A percentile compares a stretch with the other conserved stretches of the same genome.
These are phyloP conservation scores for Prolemur simus DNA, from an alignment of 2,113 vertebrate genomes.

Conservation along the genomic window DNA sequence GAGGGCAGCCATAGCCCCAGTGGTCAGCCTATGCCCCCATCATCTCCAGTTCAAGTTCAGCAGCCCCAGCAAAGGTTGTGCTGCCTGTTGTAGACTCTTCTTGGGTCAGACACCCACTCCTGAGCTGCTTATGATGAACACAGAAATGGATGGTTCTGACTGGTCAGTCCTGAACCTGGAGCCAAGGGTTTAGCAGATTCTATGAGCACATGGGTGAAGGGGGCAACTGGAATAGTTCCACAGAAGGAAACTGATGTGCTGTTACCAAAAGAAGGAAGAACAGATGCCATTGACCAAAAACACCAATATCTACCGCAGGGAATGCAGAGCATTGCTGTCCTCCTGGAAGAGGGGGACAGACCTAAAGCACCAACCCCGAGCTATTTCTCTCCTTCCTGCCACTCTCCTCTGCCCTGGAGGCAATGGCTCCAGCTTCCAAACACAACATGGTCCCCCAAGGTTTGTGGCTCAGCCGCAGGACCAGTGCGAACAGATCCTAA, in stretches of 20 bases:
- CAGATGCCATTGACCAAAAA: neutral
- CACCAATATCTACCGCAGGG: neutral
- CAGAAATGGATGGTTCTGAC: neutral
- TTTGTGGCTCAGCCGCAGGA: constrained; percentile 70
- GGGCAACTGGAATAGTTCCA: neutral
- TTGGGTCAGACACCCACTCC: neutral
- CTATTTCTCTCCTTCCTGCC: constrained; percentile 9
- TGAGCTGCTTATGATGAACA: neutral
- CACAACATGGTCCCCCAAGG: constrained; percentile 65
- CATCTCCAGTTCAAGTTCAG: neutral
- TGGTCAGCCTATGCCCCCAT: accelerated
- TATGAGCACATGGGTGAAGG: accelerated
- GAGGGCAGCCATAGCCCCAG: neutral
- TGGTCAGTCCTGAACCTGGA: neutral
- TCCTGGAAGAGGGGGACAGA: neutral
- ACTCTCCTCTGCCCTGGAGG: constrained; percentile 58
- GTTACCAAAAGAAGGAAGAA: neutral
- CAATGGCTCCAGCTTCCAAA: constrained; percentile 64
- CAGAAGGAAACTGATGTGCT: neutral
- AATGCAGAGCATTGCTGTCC: neutral
- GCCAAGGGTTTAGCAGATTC: neutral
- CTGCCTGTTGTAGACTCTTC: neutral
- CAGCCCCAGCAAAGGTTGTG: neutral
- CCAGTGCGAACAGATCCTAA: constrained; percentile 74
- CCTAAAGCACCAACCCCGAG: neutral